Percentiles rank a stretch among this genome's conserved stretches.
Evolutionary conservation across 2,888 invertebrate genomes (phyloP).

Genomic region (Tortricodes alternella): DNA sequence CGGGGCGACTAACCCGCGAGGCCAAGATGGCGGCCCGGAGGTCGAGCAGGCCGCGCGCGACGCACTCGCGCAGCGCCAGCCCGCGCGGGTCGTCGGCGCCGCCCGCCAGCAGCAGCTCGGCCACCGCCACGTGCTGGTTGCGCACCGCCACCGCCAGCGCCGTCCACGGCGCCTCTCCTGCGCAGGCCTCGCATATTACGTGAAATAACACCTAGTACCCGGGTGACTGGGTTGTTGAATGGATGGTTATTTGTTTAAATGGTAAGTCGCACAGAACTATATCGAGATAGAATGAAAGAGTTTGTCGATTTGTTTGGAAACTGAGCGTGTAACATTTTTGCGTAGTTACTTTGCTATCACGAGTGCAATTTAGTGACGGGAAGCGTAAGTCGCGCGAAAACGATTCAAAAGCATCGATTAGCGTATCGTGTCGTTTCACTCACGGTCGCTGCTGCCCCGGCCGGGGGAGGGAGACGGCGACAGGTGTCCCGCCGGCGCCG

Average conservation of each 20-base stretch:
- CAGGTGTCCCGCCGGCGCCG: slow-evolving; percentile 39
- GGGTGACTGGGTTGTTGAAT: too few relatives aligned
- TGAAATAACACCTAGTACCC: too few relatives aligned
- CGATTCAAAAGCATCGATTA: too few relatives aligned
- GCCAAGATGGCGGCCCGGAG: slow-evolving; percentile 92
- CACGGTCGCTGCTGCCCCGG: slow-evolving; percentile 25
- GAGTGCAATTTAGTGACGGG: too few relatives aligned
- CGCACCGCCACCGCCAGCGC: slow-evolving; percentile 70
- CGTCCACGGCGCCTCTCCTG: slow-evolving; percentile 65
- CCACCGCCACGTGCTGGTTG: slow-evolving; percentile 83
- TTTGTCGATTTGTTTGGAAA: too few relatives aligned
- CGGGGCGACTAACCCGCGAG: slow-evolving; percentile 84
- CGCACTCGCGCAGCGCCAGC: slow-evolving; percentile 90
- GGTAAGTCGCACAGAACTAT: too few relatives aligned
- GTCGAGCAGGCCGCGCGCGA: slow-evolving; percentile 85
- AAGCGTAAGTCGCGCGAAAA: too few relatives aligned
- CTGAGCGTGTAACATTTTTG: too few relatives aligned
- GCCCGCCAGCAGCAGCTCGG: slow-evolving; percentile 89
- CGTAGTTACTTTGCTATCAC: too few relatives aligned
- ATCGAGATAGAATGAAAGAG: too few relatives aligned
- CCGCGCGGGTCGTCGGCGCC: slow-evolving; percentile 95
- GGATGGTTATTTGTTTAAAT: too few relatives aligned
- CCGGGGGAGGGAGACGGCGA: slow-evolving; percentile 45
- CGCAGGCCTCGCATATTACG: too few relatives aligned
- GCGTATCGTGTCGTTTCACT: neutral